Conservation (phyloP, 2,113 vertebrate species). For the Uria aalge region DNA sequence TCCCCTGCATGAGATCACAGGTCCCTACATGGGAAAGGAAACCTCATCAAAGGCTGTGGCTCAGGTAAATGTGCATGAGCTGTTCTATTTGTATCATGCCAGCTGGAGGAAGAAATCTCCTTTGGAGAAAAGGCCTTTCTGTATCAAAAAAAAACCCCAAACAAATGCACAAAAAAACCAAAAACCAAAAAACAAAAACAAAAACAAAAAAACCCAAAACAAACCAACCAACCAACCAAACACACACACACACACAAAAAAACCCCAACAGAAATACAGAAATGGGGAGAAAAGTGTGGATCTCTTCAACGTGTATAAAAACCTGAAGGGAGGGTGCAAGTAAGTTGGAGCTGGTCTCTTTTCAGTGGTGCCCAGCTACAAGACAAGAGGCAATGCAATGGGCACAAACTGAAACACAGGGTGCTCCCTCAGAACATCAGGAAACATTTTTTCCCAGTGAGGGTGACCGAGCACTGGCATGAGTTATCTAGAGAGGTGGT, state of each 20-base stretch:
- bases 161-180: neutral
- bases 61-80: neutral
- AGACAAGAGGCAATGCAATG: neutral
- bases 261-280: neutral
- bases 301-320: neutral
- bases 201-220: neutral
- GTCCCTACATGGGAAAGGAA: neutral
- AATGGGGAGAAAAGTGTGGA: accelerated
- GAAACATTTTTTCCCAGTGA: neutral
- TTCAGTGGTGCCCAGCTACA: neutral
- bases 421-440: neutral
- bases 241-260: neutral
- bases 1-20: neutral
- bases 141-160: neutral
- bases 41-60: neutral
- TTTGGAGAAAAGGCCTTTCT: neutral
- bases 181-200: neutral
- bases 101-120: neutral
- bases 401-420: neutral
- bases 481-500: neutral
- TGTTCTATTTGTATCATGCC: neutral
- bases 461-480: neutral
- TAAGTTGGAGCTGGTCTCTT: neutral
- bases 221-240: neutral
- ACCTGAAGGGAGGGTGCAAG: neutral